Conservation (phyloP, 2,888 invertebrate species). For the Ormyrus nitidulus region DNA sequence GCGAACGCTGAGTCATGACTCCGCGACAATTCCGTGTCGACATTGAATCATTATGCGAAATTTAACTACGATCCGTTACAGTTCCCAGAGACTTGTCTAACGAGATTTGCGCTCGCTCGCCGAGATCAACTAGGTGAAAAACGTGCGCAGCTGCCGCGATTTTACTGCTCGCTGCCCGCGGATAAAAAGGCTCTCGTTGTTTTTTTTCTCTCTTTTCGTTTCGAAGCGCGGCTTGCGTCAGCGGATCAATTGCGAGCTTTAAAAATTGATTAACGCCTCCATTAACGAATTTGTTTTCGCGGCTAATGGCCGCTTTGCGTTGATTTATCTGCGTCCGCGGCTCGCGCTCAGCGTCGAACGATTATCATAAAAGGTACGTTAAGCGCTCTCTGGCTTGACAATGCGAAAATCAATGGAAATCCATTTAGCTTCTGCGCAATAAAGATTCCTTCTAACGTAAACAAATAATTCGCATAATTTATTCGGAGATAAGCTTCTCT, state of each 20-base stretch:
- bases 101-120: not conserved
- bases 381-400: not conserved
- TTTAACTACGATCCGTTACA: conserved; percentile 21
- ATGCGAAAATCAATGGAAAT: conserved; percentile 26
- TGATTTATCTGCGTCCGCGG: too few species aligned
- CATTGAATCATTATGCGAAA: conserved; percentile 38
- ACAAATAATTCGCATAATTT: conserved; percentile 47
- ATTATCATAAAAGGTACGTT: too few species aligned
- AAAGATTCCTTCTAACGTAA: conserved; percentile 32
- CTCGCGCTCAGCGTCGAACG: too few species aligned
- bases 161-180: not conserved
- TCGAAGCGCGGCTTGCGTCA: not conserved
- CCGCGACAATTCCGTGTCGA: conserved; percentile 15
- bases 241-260: not conserved
- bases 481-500: conserved; percentile 39
- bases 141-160: not conserved
- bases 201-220: not conserved
- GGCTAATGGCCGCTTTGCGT: too few species aligned
- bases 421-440: conserved; percentile 28
- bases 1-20: not conserved
- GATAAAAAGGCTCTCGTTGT: not conserved
- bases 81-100: not conserved
- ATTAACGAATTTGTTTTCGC: too few species aligned
- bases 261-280: too few species aligned
- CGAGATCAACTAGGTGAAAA: not conserved